A percentile compares a stretch with the other conserved stretches of the same genome.
Evolutionary conservation across 2,888 invertebrate species (phyloP).

Genomic region (Prosopocoilus inquinatus): DNA sequence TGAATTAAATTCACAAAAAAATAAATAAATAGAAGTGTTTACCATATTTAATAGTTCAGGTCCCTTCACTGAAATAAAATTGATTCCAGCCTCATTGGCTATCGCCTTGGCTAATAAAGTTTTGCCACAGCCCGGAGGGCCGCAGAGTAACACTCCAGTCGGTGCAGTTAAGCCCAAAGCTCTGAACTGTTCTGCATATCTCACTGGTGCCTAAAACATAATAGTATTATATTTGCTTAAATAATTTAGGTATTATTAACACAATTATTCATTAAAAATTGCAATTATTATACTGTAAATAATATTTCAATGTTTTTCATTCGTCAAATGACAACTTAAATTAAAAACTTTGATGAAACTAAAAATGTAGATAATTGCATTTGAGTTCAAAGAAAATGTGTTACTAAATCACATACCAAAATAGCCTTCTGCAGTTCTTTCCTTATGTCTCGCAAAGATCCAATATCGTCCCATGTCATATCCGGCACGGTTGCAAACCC

Average conservation of each 20-base stretch:
- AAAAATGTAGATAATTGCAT: not conserved
- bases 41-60: constrained; percentile 98
- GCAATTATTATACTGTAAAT: not conserved
- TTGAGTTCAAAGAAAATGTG: not conserved
- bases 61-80: constrained; percentile 98
- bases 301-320: too few relatives aligned
- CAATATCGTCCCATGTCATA: constrained; percentile 96
- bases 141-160: constrained; percentile 90
- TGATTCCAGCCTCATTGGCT: constrained; percentile 97
- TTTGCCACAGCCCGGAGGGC: constrained; percentile 96
- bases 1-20: constrained; percentile 6
- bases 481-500: constrained; percentile 97
- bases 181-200: constrained; percentile 77
- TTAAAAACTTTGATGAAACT: constrained; percentile 5
- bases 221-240: not conserved
- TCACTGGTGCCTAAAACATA: constrained; percentile 75
- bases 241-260: not conserved
- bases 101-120: constrained; percentile 97
- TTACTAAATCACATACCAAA: constrained; percentile 64
- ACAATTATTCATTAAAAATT: not conserved
- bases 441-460: constrained; percentile 83
- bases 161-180: constrained; percentile 77
- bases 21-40: constrained; percentile 30
- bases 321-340: too few relatives aligned
- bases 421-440: constrained; percentile 90